These are phyloP conservation scores for Cladopsammia gracilis DNA, from an alignment of 64 coral and sea anemone genomes.

Conservation along the genomic window DNA sequence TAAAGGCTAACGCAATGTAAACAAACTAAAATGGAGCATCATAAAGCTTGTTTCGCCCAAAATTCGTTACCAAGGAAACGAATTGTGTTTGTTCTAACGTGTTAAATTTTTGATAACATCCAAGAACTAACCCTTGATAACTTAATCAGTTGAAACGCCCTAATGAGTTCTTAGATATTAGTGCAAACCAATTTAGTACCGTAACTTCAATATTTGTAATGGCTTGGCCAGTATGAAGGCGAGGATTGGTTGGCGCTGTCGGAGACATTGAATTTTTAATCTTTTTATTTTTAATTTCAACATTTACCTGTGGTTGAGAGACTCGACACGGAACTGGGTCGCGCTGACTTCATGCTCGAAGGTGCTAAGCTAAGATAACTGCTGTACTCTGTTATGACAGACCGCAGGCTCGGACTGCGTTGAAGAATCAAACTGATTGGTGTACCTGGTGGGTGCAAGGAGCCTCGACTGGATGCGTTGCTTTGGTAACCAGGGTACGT, in stretches of 20 bases:
- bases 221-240: neutral
- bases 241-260: neutral
- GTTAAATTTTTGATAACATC: no score
- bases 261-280: no score
- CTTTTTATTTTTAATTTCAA: neutral
- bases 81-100: no score
- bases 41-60: neutral
- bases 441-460: slow-evolving; percentile 26
- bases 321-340: slow-evolving; percentile 8
- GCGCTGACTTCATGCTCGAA: slow-evolving; percentile 19
- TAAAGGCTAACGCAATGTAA: no score
- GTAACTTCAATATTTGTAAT: neutral
- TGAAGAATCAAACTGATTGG: slow-evolving; percentile 50
- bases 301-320: slow-evolving; percentile 31
- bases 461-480: slow-evolving; percentile 16
- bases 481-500: slow-evolving; percentile 16
- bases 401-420: slow-evolving; percentile 55
- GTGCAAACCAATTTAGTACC: no score
- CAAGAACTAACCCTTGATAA: no score
- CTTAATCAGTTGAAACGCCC: no score
- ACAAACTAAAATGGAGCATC: no score
- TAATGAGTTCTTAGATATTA: no score
- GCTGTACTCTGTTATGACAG: slow-evolving; percentile 64
- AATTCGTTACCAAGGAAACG: neutral
- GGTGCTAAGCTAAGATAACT: slow-evolving; percentile 61